Evolutionary conservation across 2,797 vertebrate species (phyloP).

Genomic region (Ptychobarbus kaznakovi): DNA sequence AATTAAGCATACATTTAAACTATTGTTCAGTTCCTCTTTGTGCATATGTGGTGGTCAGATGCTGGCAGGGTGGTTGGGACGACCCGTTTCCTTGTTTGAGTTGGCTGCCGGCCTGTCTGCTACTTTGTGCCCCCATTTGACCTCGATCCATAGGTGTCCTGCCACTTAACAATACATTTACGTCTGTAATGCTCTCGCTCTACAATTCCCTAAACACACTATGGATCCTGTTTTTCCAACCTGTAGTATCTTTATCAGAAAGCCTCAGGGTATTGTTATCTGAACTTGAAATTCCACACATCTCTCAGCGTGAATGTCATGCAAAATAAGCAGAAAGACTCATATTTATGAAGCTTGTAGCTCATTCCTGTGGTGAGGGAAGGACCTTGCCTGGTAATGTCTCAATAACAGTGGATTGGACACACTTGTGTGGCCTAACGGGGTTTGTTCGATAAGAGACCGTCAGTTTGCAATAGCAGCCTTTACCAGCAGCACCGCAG

Average conservation of each 20-base stretch:
- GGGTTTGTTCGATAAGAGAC: constrained; percentile 18
- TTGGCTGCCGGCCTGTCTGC: constrained; percentile 54
- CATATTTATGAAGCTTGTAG: constrained; percentile 3
- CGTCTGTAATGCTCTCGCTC: not conserved
- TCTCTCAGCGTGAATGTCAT: constrained; percentile 12
- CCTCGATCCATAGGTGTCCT: constrained; percentile 45
- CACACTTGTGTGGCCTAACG: not conserved
- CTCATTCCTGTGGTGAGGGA: constrained; percentile 32
- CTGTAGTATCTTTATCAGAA: constrained; percentile 13
- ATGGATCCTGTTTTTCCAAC: constrained; percentile 26
- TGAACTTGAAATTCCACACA: constrained; percentile 24
- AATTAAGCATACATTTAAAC: constrained; percentile 5
- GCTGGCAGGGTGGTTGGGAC: constrained; percentile 39
- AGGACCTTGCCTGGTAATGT: constrained; percentile 31
- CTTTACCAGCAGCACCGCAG: constrained; percentile 13
- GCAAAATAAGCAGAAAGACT: not conserved
- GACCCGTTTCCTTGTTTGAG: constrained; percentile 52
- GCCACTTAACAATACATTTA: constrained; percentile 26
- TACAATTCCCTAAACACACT: not conserved
- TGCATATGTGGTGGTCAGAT: constrained; percentile 38
- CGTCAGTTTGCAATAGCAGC: constrained; percentile 21
- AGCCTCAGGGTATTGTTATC: constrained; percentile 26
- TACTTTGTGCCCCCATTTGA: constrained; percentile 46
- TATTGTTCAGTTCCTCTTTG: constrained; percentile 12
- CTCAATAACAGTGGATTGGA: constrained; percentile 16